Percentiles rank a stretch among this genome's conserved stretches.
phyloP scores from a whole-genome alignment of 2,888 invertebrate genomes.

The Carabus problematicus region DNA sequence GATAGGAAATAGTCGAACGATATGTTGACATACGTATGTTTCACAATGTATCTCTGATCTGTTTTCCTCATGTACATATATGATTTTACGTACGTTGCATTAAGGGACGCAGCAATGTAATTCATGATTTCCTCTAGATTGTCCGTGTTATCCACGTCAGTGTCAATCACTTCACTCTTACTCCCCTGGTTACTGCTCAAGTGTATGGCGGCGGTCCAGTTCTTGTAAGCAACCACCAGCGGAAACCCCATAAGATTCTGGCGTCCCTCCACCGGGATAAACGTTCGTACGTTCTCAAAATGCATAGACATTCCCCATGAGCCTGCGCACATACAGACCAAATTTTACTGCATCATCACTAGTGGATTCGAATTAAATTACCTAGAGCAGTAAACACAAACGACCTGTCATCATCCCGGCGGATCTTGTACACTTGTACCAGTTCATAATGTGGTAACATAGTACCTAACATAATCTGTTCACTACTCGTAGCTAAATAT shows the following conservation, averaged over 20 bases:
- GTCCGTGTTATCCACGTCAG: constrained; percentile 30
- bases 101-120: constrained; percentile 23
- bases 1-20: neutral
- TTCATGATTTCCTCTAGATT: constrained; percentile 31
- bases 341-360: neutral
- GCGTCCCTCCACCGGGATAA: constrained; percentile 24
- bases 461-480: neutral
- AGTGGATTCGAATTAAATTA: neutral
- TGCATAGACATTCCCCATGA: constrained; percentile 12
- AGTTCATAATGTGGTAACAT: neutral
- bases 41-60: no score
- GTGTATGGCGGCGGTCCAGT: constrained; percentile 1
- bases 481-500: no score
- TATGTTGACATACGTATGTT: neutral
- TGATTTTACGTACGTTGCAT: constrained; percentile 31
- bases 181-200: neutral
- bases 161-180: neutral
- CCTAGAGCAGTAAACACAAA: constrained; percentile 10
- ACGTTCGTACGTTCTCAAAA: constrained; percentile 15
- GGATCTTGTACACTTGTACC: constrained; percentile 27
- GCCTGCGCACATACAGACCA: neutral
- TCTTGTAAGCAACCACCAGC: constrained; percentile 22
- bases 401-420: constrained; percentile 8
- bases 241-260: constrained; percentile 29
- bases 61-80: neutral